Conservation (phyloP, 2,113 vertebrate species). For the Rhabdornis inornatus region DNA sequence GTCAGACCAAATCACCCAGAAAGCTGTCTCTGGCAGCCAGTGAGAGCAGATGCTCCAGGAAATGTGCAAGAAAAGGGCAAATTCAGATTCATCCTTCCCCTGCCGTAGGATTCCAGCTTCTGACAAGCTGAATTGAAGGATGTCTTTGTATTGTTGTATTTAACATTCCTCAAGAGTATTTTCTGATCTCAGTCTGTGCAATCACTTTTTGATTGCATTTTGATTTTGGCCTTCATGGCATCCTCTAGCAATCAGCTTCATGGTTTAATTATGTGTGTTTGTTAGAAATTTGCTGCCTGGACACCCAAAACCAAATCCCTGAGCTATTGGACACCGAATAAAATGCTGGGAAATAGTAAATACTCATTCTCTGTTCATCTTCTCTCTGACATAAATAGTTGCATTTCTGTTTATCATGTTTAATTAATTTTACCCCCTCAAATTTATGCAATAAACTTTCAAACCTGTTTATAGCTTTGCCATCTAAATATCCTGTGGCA, state of each 20-base stretch:
- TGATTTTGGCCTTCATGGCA: neutral
- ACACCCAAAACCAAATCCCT: neutral
- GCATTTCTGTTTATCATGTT: neutral
- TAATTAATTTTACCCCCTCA: neutral
- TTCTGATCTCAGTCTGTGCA: neutral
- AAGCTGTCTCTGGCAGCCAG: neutral
- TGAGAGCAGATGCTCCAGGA: slow-evolving; percentile 7
- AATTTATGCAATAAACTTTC: neutral
- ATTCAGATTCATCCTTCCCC: slow-evolving; percentile 4
- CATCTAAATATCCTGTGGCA: neutral
- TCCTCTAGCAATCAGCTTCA: neutral
- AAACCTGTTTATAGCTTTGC: neutral
- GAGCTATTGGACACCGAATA: neutral
- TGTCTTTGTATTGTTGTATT: neutral
- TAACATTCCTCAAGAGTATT: neutral
- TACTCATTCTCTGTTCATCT: neutral
- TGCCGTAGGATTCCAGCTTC: neutral
- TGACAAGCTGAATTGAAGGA: neutral
- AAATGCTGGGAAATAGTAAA: neutral
- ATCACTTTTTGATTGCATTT: neutral
- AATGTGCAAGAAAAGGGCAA: neutral
- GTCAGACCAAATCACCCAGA: neutral
- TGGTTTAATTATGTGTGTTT: neutral
- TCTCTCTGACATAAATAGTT: neutral
- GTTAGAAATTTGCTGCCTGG: neutral